Percentiles rank a stretch among this genome's conserved stretches.
phyloP scores from a whole-genome alignment of 2,797 vertebrate genomes.

The Malurus splendens region DNA sequence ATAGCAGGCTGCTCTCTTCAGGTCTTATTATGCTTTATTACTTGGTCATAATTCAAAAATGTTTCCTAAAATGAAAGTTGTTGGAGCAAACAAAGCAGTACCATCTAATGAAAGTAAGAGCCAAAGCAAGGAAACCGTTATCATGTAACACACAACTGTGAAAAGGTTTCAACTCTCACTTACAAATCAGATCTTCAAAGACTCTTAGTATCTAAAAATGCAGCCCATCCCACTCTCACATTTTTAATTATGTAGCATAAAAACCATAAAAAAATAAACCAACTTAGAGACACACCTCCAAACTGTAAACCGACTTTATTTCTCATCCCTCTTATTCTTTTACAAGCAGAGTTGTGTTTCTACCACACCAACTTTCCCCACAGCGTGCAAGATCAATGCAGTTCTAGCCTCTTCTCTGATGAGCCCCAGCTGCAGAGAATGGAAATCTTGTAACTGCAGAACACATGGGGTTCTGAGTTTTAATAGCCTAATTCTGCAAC shows the following conservation, averaged over 20 bases:
- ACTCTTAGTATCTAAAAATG: not conserved
- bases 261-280: not conserved
- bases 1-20: not conserved
- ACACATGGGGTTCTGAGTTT: not conserved
- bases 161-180: not conserved
- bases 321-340: not conserved
- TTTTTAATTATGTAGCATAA: not conserved
- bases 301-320: not conserved
- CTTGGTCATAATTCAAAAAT: not conserved
- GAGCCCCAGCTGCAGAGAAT: not conserved
- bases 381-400: not conserved
- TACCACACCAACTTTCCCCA: not conserved
- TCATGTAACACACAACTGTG: not conserved
- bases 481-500: not conserved
- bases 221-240: not conserved
- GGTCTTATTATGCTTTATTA: not conserved
- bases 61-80: not conserved
- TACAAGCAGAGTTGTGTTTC: not conserved
- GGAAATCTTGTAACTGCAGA: not conserved
- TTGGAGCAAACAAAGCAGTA: not conserved
- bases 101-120: not conserved
- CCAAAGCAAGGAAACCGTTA: not conserved
- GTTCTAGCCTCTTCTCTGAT: not conserved
- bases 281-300: not conserved
- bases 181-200: not conserved